Percentiles rank a stretch among this genome's conserved stretches.
These are phyloP conservation scores for Anguilla japonica DNA, from an alignment of 2,113 vertebrate species.

Conservation along the genomic window DNA sequence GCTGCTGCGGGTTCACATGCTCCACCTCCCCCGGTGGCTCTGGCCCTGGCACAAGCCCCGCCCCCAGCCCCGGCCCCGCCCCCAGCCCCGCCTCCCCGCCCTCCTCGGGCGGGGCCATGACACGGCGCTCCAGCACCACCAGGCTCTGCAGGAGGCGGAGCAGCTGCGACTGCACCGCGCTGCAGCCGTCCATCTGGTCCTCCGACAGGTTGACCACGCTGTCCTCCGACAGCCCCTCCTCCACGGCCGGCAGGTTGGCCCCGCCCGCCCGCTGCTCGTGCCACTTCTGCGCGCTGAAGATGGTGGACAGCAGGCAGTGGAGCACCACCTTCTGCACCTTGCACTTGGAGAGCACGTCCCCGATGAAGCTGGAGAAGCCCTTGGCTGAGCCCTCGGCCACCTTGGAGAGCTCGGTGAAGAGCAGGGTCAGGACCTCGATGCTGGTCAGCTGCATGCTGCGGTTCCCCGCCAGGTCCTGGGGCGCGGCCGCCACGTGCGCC, in stretches of 20 bases:
- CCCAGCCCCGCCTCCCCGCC: slow-evolving; percentile 67
- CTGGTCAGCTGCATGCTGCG: slow-evolving; percentile 98
- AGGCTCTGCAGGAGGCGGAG: slow-evolving; percentile 89
- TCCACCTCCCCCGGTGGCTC: slow-evolving; percentile 81
- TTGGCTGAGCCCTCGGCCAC: slow-evolving; percentile 92
- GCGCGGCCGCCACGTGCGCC: slow-evolving; percentile 82
- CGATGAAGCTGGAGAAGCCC: slow-evolving; percentile 96
- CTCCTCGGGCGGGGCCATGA: slow-evolving; percentile 87
- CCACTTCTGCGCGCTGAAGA: slow-evolving; percentile 97
- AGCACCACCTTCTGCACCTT: slow-evolving; percentile 98
- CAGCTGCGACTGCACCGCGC: slow-evolving; percentile 91
- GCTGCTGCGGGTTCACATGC: slow-evolving; percentile 91
- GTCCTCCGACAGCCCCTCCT: slow-evolving; percentile 96
- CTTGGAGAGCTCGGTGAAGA: slow-evolving; percentile 91
- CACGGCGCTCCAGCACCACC: slow-evolving; percentile 89
- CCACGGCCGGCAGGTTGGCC: slow-evolving; percentile 79
- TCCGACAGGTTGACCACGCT: slow-evolving; percentile 95
- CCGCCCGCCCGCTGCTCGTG: slow-evolving; percentile 82
- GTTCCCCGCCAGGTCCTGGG: slow-evolving; percentile 91
- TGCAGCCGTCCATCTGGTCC: slow-evolving; percentile 91
- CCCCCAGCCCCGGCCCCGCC: slow-evolving; percentile 45
- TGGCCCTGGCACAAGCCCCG: slow-evolving; percentile 59
- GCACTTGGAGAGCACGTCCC: slow-evolving; percentile 93
- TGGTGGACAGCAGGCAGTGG: slow-evolving; percentile 92
- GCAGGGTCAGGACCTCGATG: slow-evolving; percentile 90